Evolutionary conservation across 2,888 invertebrate genomes (phyloP).

Genomic region (Tipula confusa): DNA sequence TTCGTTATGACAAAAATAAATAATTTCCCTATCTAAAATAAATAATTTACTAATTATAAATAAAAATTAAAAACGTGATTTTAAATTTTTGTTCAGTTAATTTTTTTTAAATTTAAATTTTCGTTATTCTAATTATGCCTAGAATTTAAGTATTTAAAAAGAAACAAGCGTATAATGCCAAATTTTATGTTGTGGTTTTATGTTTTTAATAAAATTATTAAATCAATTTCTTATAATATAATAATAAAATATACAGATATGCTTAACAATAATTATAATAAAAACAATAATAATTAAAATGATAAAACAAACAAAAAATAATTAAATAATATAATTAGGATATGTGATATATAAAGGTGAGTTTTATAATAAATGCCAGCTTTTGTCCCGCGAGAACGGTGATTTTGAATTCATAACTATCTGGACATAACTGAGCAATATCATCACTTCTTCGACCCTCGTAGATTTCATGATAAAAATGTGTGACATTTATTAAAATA

Average conservation of each 20-base stretch:
- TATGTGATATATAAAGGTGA: constrained; percentile 10
- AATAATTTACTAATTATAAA: not conserved
- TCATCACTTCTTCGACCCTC: too few species aligned
- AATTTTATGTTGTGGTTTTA: not conserved
- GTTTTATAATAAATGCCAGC: too few species aligned
- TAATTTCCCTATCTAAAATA: constrained; percentile 3
- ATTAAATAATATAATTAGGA: too few species aligned
- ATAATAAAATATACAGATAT: not conserved
- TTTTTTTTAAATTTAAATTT: not conserved
- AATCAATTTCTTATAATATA: not conserved
- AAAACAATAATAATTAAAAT: constrained; percentile 4
- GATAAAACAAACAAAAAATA: constrained; percentile 27
- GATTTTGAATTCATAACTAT: too few species aligned
- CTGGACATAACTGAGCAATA: too few species aligned
- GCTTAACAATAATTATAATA: constrained; percentile 27
- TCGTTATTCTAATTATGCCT: not conserved
- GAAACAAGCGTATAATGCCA: constrained; percentile 15
- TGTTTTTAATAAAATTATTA: not conserved
- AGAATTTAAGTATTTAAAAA: not conserved
- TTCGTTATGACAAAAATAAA: not conserved
- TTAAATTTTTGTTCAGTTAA: not conserved
- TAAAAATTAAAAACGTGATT: not conserved
- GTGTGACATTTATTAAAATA: too few species aligned
- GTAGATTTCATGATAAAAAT: too few species aligned
- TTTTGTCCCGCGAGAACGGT: too few species aligned